Base-by-base conservation (phyloP, 2,797 vertebrate species). In the Melanogrammus aeglefinus region DNA sequence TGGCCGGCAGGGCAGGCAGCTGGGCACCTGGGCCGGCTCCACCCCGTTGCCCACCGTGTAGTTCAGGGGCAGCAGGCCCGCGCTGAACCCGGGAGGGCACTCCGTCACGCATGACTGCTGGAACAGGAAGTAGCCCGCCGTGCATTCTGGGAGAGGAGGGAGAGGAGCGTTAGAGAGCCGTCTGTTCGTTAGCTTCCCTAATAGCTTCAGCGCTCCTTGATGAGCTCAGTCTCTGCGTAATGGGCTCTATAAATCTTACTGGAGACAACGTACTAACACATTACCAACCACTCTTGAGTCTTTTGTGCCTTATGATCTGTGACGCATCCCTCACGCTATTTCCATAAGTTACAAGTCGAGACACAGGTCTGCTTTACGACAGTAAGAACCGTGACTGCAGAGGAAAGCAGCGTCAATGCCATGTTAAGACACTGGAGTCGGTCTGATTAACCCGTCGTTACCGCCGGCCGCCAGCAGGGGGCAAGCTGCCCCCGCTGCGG, bases 51-150 rank as follows among this genome's bases (percentile, higher is more conserved):
- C 95, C 57, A 95, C 86, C 21, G 88, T 89, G 84, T 95, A 95
- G 92, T 94, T 94, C 0, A 93, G 84, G 29, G 88, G 92, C 86
- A 91, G 85, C 76, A 94, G 6, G 39, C 94, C 93, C 0, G 94
- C 91, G 0, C 94, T 86, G 9, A 93, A 98, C 79, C 96, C 97
- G 0, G 95, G 73, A 0, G 97, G 97, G 88, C 98, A 99, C 83
- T 21, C 90, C 87, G 93, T 96, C 85, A 99, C 95, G 31, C 98
- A 99, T 91, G 85, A 93, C 92, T 97, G 95, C 90, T 95, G 93
- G 88, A 95, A 96, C 91, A 98, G 94, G 91, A 94, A 97, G 93
- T 95, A 96, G 16, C 96, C 97, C 2, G 95, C 91, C 79, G 96
- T 94, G 0, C 98, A 99, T 86, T 98, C 98, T 99, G 94, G 80